Conservation (phyloP, 2,888 invertebrate species). For the Ophion obscuratus region DNA sequence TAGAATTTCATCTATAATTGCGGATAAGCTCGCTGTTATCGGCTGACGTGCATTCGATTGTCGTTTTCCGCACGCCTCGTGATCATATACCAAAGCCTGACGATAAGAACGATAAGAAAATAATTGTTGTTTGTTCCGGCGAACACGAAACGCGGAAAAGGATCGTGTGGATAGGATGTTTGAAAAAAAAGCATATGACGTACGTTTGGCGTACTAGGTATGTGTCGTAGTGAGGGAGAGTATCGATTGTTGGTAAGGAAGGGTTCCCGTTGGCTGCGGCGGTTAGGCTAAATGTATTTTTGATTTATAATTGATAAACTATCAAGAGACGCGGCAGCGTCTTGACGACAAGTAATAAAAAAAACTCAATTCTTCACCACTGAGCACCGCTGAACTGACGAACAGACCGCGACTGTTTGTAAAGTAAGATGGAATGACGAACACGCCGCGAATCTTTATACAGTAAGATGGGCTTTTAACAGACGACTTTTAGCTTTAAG, state of each 20-base stretch:
- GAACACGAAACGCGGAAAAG: neutral
- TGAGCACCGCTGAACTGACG: too few relatives aligned
- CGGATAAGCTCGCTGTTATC: neutral
- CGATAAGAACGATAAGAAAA: neutral
- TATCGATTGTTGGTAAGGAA: neutral
- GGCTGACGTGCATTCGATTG: neutral
- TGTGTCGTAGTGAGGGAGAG: neutral
- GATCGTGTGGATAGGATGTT: neutral
- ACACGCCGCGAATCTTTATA: too few relatives aligned
- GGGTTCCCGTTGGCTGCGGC: neutral
- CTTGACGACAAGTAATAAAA: too few relatives aligned
- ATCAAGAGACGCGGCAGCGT: too few relatives aligned
- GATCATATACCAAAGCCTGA: neutral
- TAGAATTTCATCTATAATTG: neutral
- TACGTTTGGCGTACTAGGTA: neutral
- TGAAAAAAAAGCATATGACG: neutral
- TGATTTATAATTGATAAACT: too few relatives aligned
- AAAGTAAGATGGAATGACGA: too few relatives aligned
- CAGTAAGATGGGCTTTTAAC: too few relatives aligned
- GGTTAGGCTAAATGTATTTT: too few relatives aligned
- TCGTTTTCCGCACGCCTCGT: neutral
- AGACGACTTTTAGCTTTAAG: too few relatives aligned
- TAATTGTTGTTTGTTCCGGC: neutral
- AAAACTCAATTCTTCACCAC: too few relatives aligned
- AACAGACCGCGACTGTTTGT: too few relatives aligned